phyloP scores from a whole-genome alignment of 2,113 vertebrate genomes.

The Hemibagrus wyckioides region DNA sequence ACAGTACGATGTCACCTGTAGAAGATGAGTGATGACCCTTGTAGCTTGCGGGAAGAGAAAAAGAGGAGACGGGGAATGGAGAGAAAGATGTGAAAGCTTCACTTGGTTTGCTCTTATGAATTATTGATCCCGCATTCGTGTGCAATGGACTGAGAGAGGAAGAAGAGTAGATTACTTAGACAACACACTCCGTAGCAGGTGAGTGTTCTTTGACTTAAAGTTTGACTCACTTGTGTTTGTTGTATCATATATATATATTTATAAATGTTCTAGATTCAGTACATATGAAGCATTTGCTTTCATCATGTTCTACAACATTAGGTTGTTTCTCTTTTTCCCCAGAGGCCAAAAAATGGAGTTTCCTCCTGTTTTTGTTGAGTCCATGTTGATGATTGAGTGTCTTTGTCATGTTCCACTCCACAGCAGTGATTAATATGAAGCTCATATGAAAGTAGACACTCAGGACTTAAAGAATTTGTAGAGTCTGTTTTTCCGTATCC shows the following conservation, averaged over 20 bases:
- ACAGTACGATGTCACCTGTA: neutral
- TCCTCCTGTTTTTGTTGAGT: too few relatives aligned
- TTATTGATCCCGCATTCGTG: conserved; percentile 52
- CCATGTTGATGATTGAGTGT: too few relatives aligned
- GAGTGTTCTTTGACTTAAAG: neutral
- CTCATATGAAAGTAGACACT: too few relatives aligned
- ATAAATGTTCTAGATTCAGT: neutral
- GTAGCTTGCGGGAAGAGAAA: neutral
- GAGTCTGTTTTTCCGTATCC: too few relatives aligned
- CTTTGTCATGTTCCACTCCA: too few relatives aligned
- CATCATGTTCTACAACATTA: neutral
- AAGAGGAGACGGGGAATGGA: neutral
- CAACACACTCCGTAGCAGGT: neutral
- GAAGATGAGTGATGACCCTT: neutral
- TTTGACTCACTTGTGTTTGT: neutral
- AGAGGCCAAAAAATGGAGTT: too few relatives aligned
- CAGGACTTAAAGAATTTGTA: too few relatives aligned
- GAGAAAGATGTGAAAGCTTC: conserved; percentile 17
- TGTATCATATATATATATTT: neutral
- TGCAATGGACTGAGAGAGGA: neutral
- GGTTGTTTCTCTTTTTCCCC: too few relatives aligned
- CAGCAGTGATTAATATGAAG: too few relatives aligned
- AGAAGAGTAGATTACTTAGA: neutral
- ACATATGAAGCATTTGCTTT: neutral
- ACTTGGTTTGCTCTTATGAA: conserved; percentile 60